phyloP scores from a whole-genome alignment of 2,113 vertebrate species.

The Tautogolabrus adspersus region DNA sequence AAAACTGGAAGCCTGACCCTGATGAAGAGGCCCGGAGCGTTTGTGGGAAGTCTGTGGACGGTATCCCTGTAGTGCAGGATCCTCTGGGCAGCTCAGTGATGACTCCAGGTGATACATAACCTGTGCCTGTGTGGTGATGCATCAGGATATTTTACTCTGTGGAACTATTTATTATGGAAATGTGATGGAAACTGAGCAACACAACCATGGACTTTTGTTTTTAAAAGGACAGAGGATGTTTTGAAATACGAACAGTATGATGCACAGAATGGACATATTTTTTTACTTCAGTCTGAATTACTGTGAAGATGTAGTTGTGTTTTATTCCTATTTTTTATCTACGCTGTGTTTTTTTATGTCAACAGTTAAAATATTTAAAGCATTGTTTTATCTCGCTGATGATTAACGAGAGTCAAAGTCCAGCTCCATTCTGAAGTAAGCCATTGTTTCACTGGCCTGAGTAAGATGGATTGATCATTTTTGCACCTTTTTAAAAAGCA shows the following conservation, averaged over 20 bases:
- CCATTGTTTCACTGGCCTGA: background rate
- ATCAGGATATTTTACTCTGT: constrained; percentile 18
- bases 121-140: background rate
- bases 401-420: constrained; percentile 3
- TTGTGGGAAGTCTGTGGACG: constrained; percentile 45
- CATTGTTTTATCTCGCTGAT: constrained; percentile 33
- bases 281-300: constrained; percentile 9
- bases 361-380: constrained; percentile 37
- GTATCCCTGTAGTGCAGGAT: constrained; percentile 67
- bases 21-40: constrained; percentile 31
- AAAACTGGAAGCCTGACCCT: constrained; percentile 22
- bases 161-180: constrained; percentile 17
- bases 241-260: background rate
- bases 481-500: too few relatives aligned
- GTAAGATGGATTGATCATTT: too few relatives aligned
- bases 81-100: constrained; percentile 79
- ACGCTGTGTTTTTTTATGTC: constrained; percentile 31
- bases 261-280: background rate
- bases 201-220: background rate
- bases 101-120: constrained; percentile 36
- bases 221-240: background rate
- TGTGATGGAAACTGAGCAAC: constrained; percentile 21
- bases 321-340: constrained; percentile 27
- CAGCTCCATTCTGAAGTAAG: background rate
- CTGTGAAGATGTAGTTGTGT: constrained; percentile 4